Conservation (phyloP, 2,888 invertebrate genomes). For the Nomada flava region DNA sequence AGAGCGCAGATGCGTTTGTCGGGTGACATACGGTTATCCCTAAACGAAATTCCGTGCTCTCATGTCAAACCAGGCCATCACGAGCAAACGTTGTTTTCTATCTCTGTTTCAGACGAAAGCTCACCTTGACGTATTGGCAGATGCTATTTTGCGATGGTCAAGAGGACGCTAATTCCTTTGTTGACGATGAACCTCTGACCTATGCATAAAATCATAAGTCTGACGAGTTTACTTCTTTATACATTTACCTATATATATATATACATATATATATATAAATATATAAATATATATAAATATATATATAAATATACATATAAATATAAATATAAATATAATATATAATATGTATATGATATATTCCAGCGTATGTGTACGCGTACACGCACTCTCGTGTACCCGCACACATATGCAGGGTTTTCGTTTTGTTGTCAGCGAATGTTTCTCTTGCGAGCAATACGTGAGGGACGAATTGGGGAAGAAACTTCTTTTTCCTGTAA, state of each 20-base stretch:
- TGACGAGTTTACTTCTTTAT: slow-evolving; percentile 70
- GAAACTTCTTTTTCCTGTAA: background rate
- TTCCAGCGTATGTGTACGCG: slow-evolving; percentile 37
- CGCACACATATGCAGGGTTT: slow-evolving; percentile 37
- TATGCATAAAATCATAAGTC: slow-evolving; percentile 70
- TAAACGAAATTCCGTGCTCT: background rate
- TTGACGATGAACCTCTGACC: slow-evolving; percentile 67
- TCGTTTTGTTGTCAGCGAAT: slow-evolving; percentile 34
- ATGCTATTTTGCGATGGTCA: slow-evolving; percentile 97
- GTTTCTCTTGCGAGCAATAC: slow-evolving; percentile 40
- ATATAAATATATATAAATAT: background rate
- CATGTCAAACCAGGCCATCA: background rate
- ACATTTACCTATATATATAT: slow-evolving; percentile 49
- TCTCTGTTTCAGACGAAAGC: slow-evolving; percentile 93
- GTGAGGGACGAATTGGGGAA: background rate
- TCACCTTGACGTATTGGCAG: slow-evolving; percentile 96
- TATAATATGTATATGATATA: slow-evolving; percentile 53
- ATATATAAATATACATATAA: slow-evolving; percentile 44
- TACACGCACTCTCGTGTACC: slow-evolving; percentile 35
- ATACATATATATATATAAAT: slow-evolving; percentile 20
- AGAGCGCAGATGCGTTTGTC: background rate
- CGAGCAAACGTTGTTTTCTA: slow-evolving; percentile 30
- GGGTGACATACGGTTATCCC: background rate
- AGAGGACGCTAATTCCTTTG: slow-evolving; percentile 91
- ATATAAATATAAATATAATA: slow-evolving; percentile 35